Conservation (phyloP, 2,888 invertebrate genomes). For the Aelia acuminata region DNA sequence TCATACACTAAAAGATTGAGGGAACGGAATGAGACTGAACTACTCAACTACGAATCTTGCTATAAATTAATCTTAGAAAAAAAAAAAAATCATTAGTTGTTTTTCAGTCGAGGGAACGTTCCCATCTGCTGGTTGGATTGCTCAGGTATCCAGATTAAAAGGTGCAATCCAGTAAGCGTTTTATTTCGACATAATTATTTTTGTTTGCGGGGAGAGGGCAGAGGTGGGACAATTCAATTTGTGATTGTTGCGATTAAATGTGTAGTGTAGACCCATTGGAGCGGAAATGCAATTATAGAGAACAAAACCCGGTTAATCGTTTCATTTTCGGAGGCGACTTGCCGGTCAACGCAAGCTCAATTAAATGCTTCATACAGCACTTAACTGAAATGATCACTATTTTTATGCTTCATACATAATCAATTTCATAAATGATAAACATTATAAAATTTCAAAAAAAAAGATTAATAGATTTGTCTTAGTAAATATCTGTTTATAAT, state of each 20-base stretch:
- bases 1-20: too few species aligned
- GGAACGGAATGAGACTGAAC: too few species aligned
- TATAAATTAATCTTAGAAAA: too few species aligned
- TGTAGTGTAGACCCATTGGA: not conserved
- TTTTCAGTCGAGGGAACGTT: not conserved
- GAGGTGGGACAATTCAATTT: not conserved
- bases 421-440: not conserved
- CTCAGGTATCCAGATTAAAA: not conserved
- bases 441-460: too few species aligned
- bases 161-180: not conserved
- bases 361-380: not conserved
- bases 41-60: too few species aligned
- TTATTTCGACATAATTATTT: not conserved
- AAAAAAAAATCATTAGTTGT: too few species aligned
- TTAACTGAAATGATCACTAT: not conserved
- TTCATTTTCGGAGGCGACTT: not conserved
- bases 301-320: not conserved
- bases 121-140: not conserved
- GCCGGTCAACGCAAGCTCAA: not conserved
- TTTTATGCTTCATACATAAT: not conserved
- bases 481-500: too few species aligned
- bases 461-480: too few species aligned
- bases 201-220: not conserved
- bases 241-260: not conserved
- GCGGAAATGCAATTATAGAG: slow-evolving; percentile 11